Percentiles rank a stretch among this genome's conserved stretches.
Conservation (phyloP, 2,113 vertebrate genomes). For the Actenoides lindsayi region DNA sequence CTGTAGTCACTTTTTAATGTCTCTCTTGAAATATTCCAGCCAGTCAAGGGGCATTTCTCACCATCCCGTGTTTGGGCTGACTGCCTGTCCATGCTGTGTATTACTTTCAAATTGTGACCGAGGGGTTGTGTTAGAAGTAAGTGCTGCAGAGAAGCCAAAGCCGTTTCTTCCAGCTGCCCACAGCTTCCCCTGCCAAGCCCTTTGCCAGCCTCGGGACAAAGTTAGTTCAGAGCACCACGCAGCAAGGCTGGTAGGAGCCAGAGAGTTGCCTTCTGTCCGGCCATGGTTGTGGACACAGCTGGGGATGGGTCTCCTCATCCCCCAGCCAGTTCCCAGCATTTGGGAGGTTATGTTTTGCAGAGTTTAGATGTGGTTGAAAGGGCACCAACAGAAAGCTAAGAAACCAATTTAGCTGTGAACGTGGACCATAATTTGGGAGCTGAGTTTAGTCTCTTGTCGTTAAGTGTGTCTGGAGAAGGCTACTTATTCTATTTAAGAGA, state of each 20-base stretch:
- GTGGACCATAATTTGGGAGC: neutral
- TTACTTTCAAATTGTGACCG: neutral
- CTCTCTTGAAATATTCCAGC: neutral
- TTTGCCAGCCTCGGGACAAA: fast-evolving
- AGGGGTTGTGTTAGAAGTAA: neutral
- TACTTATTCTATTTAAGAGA: neutral
- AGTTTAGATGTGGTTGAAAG: neutral
- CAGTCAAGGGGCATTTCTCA: neutral
- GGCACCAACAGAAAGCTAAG: neutral
- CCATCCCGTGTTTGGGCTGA: neutral
- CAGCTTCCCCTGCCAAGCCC: neutral
- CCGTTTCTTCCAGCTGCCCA: neutral
- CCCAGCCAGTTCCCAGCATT: neutral
- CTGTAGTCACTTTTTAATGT: neutral
- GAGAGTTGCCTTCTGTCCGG: neutral
- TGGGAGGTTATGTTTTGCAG: neutral
- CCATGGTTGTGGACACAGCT: neutral
- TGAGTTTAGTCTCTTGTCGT: neutral
- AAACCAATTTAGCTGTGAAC: neutral
- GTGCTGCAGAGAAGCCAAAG: neutral
- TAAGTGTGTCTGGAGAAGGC: neutral
- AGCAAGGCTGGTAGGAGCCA: neutral
- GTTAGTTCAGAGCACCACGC: fast-evolving
- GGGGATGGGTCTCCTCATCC: neutral
- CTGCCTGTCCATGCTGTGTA: fast-evolving